Percentiles rank a stretch among this genome's conserved stretches.
phyloP scores from a whole-genome alignment of 2,797 vertebrate genomes.

The Ceyx erithaca region DNA sequence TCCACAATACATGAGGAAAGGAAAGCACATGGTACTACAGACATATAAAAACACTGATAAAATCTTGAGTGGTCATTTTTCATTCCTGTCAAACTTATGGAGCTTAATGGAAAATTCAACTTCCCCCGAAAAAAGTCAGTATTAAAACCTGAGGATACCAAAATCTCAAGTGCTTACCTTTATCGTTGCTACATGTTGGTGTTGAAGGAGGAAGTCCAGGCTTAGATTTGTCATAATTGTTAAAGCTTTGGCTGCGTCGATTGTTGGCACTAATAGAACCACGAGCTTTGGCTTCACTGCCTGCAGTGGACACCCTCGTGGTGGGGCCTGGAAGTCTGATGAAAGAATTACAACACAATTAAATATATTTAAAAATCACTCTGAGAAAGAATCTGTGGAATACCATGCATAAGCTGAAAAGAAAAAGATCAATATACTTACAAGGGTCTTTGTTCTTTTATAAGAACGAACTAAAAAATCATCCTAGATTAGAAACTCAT shows the following conservation, averaged over 20 bases:
- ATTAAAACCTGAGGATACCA: neutral
- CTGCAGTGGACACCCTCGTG: slow-evolving; percentile 87
- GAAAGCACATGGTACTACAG: neutral
- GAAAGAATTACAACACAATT: slow-evolving; percentile 26
- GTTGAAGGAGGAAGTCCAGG: slow-evolving; percentile 77
- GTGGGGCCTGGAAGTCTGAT: slow-evolving; percentile 93
- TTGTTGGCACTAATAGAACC: slow-evolving; percentile 86
- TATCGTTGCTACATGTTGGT: slow-evolving; percentile 76
- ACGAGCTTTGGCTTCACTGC: slow-evolving; percentile 89
- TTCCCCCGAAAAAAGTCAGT: accelerated
- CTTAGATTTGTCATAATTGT: slow-evolving; percentile 91
- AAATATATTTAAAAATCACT: neutral
- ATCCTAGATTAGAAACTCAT: neutral
- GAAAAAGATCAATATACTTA: neutral
- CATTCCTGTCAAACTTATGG: neutral
- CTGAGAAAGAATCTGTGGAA: neutral
- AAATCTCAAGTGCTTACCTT: slow-evolving; percentile 80
- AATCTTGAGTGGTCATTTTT: neutral
- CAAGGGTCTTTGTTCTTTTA: neutral
- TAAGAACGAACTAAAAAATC: neutral
- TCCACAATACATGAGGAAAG: neutral
- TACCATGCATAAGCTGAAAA: slow-evolving; percentile 19
- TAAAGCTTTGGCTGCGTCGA: slow-evolving; percentile 95
- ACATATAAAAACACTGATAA: neutral
- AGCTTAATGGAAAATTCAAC: neutral